Conservation (phyloP, 2,888 invertebrate species). For the Aphodius sticticus region DNA sequence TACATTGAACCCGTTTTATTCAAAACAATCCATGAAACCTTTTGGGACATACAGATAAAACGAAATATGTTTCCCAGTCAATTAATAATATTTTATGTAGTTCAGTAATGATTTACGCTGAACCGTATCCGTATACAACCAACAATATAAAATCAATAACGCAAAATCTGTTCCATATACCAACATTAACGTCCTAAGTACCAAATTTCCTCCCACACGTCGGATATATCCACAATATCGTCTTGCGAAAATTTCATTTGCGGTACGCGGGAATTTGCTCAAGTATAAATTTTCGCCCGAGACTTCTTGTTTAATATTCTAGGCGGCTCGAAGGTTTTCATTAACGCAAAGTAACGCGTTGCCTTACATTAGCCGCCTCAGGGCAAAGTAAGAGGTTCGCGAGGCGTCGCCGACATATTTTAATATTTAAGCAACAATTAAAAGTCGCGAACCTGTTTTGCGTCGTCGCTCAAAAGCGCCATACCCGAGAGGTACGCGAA, state of each 20-base stretch:
- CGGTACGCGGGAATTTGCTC: neutral
- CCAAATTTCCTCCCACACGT: neutral
- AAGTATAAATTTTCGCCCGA: neutral
- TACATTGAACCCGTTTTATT: too few relatives aligned
- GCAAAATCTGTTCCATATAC: neutral
- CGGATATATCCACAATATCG: neutral
- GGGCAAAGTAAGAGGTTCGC: neutral
- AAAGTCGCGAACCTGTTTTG: neutral
- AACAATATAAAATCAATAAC: neutral
- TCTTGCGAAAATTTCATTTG: neutral
- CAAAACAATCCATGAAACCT: too few relatives aligned
- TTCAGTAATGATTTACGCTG: too few relatives aligned
- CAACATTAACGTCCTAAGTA: neutral
- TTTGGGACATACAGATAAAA: too few relatives aligned
- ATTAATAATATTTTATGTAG: too few relatives aligned
- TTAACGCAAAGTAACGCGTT: slow-evolving; percentile 4
- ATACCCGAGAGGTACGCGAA: neutral
- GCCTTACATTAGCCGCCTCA: neutral
- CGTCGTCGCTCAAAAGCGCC: neutral
- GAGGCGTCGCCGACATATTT: neutral
- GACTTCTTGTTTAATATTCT: neutral
- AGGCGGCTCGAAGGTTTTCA: neutral
- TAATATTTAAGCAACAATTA: neutral
- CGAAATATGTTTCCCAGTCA: too few relatives aligned
- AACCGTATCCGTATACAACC: neutral